Base-by-base conservation (phyloP, 2,113 vertebrate species). In the Oceanodroma tethys region DNA sequence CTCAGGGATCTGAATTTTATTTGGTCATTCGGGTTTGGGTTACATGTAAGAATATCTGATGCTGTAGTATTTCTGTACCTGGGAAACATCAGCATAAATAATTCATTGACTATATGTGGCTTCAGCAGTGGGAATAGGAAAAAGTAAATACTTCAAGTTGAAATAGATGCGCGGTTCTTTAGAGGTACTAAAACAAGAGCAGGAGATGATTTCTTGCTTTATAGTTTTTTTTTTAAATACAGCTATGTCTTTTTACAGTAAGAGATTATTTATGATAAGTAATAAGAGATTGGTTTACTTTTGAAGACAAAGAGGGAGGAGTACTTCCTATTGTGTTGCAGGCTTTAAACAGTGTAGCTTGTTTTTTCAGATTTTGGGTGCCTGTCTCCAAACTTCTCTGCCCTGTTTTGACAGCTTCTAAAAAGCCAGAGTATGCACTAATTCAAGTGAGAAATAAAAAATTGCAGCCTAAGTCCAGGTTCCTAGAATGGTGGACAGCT, bases 71-170 rank as follows among this genome's bases (percentile, higher is more conserved):
- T 96, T 93, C 58, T 73, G 52, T 95, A 86, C 86, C 78, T 91
- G 91, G 92, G 78, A 91, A 95, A 50, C 81, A 43, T 65, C 71
- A 79, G 23, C 32, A 55, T 97, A 52, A 97, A 97, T 97, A 93
- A 97, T 97, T 92, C 11, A 97, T 70, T 81, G 65, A 9, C n/a
- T 66, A 13, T 58, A 43, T n/a, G 30, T 75, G 56, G 72, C 85
- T 96, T 93, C 78, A 88, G 78, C 90, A 62, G 7, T 55, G 65
- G 82, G 82, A 94, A 70, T 74, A 81, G 83, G 52, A 71, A 89
- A 70, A 87, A 55, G 84, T 32, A 88, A 85, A 82, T 62, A 55
- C 66, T 95, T 94, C 18, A 43, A 40, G 32, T 74, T 81, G 48
- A 84, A 88, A 66, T 52, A 29, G 42, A 74, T 63, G 15, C 58